phyloP scores from a whole-genome alignment of 2,797 vertebrate genomes.

The Rhinophrynus dorsalis region DNA sequence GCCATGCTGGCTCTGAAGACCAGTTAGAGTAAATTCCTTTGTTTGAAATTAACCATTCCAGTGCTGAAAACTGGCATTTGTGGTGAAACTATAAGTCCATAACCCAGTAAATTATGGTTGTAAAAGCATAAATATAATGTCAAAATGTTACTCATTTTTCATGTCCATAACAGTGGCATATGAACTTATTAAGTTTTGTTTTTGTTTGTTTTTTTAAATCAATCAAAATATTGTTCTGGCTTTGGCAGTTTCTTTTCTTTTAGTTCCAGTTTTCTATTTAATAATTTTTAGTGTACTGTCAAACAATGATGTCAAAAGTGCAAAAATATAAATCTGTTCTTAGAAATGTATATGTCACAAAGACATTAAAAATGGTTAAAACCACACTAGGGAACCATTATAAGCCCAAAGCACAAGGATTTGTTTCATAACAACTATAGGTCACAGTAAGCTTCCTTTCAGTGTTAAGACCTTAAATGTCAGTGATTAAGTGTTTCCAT shows the following conservation, averaged over 20 bases:
- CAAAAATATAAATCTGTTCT: neutral
- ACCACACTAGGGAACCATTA: neutral
- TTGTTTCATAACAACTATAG: constrained; percentile 49
- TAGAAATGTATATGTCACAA: neutral
- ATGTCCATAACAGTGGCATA: too few relatives aligned
- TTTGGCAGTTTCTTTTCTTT: neutral
- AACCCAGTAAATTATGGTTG: too few relatives aligned
- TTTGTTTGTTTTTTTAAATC: neutral
- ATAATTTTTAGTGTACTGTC: neutral
- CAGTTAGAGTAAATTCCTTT: too few relatives aligned
- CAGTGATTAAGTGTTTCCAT: constrained; percentile 70
- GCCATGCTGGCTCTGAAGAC: too few relatives aligned
- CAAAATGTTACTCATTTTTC: too few relatives aligned
- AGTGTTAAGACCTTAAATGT: constrained; percentile 60
- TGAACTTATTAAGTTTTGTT: too few relatives aligned
- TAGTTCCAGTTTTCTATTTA: neutral
- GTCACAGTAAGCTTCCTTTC: constrained; percentile 58
- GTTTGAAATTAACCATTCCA: too few relatives aligned
- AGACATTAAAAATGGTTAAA: constrained; percentile 8
- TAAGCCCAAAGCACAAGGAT: constrained; percentile 2
- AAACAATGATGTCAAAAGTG: neutral
- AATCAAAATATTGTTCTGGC: neutral
- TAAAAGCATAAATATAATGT: too few relatives aligned
- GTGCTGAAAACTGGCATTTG: too few relatives aligned
- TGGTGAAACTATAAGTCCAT: too few relatives aligned